Conservation (phyloP, 2,888 invertebrate genomes). For the Chloroclystis v-ata region DNA sequence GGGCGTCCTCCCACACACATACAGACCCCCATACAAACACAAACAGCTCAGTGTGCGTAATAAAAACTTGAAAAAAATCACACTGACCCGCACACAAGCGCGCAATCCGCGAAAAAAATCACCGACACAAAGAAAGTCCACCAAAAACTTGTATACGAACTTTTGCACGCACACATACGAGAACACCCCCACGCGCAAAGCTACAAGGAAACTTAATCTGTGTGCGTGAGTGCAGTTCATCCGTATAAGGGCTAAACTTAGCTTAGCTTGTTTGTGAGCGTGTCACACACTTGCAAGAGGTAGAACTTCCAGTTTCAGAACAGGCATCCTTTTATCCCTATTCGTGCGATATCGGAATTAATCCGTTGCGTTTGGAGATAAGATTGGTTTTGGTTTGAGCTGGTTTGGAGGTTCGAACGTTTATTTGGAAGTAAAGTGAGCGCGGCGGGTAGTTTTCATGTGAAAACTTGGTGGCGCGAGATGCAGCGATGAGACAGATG, state of each 20-base stretch:
- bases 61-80: slow-evolving; percentile 73
- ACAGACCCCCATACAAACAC: slow-evolving; percentile 50
- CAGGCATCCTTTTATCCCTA: slow-evolving; percentile 23
- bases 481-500: slow-evolving; percentile 56
- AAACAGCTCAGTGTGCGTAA: slow-evolving; percentile 46
- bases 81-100: slow-evolving; percentile 70
- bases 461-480: slow-evolving; percentile 71
- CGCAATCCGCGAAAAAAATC: slow-evolving; percentile 69
- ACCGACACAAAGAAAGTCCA: slow-evolving; percentile 77
- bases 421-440: slow-evolving; percentile 45
- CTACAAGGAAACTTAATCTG: slow-evolving; percentile 51
- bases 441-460: slow-evolving; percentile 76
- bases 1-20: slow-evolving; percentile 61
- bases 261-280: slow-evolving; percentile 52
- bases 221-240: slow-evolving; percentile 64
- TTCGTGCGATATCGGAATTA: slow-evolving; percentile 8
- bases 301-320: slow-evolving; percentile 39
- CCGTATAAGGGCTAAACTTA: slow-evolving; percentile 66
- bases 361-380: slow-evolving; percentile 2
- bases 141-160: slow-evolving; percentile 75
- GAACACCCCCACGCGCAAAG: slow-evolving; percentile 35
- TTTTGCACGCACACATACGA: slow-evolving; percentile 57
- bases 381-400: slow-evolving; percentile 23
- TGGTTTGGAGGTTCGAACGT: slow-evolving; percentile 32
- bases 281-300: slow-evolving; percentile 65